Evolutionary conservation across 2,113 vertebrate species (phyloP).

Genomic region (Syngnathoides biaculeatus): DNA sequence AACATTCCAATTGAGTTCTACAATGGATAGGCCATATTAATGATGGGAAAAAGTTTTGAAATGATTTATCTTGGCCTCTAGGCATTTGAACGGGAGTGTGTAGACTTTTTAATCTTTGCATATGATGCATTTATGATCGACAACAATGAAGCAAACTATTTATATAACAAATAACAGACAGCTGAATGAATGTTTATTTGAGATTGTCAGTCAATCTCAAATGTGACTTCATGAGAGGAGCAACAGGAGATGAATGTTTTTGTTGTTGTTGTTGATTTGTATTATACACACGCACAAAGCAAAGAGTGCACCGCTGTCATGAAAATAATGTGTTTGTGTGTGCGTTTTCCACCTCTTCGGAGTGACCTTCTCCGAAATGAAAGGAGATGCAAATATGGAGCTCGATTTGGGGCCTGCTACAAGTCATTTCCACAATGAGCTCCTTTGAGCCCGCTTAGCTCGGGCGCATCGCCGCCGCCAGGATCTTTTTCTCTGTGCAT

Average conservation of each 20-base stretch:
- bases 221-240: background rate
- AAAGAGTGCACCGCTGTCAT: constrained; percentile 7
- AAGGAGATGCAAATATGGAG: constrained; percentile 66
- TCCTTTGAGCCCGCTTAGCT: constrained; percentile 49
- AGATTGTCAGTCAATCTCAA: background rate
- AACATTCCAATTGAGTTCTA: no score
- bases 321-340: constrained; percentile 4
- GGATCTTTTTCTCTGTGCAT: constrained; percentile 31
- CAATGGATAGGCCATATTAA: no score
- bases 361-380: constrained; percentile 65
- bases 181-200: no score
- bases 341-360: constrained; percentile 21
- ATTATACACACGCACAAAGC: constrained; percentile 15
- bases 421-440: constrained; percentile 35
- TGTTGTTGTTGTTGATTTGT: background rate
- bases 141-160: no score
- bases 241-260: background rate
- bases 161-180: no score
- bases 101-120: no score
- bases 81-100: no score
- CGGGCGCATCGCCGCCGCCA: constrained; percentile 43
- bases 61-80: no score
- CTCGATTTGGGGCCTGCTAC: constrained; percentile 57
- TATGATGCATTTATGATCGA: no score
- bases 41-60: no score